Evolutionary conservation across 2,113 vertebrate genomes (phyloP).

Genomic region (Heterocephalus glaber): DNA sequence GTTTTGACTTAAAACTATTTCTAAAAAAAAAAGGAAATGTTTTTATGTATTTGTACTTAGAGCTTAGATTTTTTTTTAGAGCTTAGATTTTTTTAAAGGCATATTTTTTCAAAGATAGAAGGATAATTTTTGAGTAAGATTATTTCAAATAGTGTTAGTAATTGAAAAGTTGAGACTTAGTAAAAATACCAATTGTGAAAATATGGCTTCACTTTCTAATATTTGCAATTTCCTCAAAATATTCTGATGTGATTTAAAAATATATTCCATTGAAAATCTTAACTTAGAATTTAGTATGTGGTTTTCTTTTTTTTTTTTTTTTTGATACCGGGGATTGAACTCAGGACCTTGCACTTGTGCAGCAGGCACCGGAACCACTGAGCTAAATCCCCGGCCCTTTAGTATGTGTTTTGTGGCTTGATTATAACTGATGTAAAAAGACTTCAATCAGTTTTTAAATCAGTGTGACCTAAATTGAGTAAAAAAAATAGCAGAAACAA

Average conservation of each 20-base stretch:
- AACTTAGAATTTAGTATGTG: background rate
- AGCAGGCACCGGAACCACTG: no score
- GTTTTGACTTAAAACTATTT: constrained; percentile 6
- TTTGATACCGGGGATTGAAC: no score
- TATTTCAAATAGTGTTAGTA: background rate
- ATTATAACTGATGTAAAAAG: background rate
- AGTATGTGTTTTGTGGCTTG: background rate
- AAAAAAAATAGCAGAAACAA: background rate
- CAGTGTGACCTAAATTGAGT: background rate
- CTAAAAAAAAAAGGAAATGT: background rate
- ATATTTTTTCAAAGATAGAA: background rate
- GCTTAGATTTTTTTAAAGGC: no score
- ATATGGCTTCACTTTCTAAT: background rate
- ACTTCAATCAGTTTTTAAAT: background rate
- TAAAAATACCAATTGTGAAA: background rate
- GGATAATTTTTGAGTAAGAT: background rate
- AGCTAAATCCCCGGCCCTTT: no score
- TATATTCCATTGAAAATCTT: background rate
- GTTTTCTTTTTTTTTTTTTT: no score
- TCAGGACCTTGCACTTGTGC: no score
- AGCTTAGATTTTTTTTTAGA: background rate
- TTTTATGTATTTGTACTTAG: background rate
- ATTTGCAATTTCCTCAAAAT: background rate
- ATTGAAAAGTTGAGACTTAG: background rate
- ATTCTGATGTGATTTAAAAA: background rate